These are phyloP conservation scores for Unio pictorum DNA, from an alignment of 2,888 invertebrate species.

Conservation along the genomic window DNA sequence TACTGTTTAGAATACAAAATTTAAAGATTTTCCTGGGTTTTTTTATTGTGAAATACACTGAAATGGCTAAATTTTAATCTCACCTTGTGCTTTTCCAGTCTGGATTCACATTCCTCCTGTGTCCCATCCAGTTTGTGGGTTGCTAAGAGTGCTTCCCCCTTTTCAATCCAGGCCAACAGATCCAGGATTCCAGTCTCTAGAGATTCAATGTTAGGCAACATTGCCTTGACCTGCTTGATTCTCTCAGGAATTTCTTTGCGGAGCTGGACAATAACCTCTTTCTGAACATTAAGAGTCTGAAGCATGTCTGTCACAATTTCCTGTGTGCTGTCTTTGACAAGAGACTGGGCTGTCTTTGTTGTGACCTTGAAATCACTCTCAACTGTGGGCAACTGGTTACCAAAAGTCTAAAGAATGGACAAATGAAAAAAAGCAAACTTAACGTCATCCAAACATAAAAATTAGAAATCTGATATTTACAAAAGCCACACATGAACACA, in stretches of 20 bases:
- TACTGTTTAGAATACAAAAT: no score
- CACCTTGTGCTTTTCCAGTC: slow-evolving; percentile 85
- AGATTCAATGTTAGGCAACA: slow-evolving; percentile 84
- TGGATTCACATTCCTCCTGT: slow-evolving; percentile 82
- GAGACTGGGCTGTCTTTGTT: slow-evolving; percentile 91
- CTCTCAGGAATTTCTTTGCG: slow-evolving; percentile 83
- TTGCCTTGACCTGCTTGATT: slow-evolving; percentile 75
- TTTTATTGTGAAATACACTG: not conserved
- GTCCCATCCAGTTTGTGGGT: slow-evolving; percentile 77
- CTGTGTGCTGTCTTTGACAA: slow-evolving; percentile 90
- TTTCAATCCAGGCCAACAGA: slow-evolving; percentile 88
- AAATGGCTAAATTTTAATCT: not conserved
- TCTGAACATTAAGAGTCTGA: slow-evolving; percentile 77
- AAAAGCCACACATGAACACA: no score
- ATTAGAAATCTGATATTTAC: no score
- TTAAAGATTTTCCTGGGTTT: no score
- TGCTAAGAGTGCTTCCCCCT: slow-evolving; percentile 83
- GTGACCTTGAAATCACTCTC: slow-evolving; percentile 92
- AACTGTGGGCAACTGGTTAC: slow-evolving; percentile 86
- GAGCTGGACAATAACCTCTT: slow-evolving; percentile 64
- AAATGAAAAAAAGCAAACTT: not conserved
- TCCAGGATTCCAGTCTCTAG: slow-evolving; percentile 89
- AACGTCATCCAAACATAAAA: no score
- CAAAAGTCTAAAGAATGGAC: slow-evolving; percentile 76
- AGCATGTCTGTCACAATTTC: slow-evolving; percentile 94